These are phyloP conservation scores for Leptinotarsa texana DNA, from an alignment of 1,140 invertebrate genomes.

Conservation along the genomic window DNA sequence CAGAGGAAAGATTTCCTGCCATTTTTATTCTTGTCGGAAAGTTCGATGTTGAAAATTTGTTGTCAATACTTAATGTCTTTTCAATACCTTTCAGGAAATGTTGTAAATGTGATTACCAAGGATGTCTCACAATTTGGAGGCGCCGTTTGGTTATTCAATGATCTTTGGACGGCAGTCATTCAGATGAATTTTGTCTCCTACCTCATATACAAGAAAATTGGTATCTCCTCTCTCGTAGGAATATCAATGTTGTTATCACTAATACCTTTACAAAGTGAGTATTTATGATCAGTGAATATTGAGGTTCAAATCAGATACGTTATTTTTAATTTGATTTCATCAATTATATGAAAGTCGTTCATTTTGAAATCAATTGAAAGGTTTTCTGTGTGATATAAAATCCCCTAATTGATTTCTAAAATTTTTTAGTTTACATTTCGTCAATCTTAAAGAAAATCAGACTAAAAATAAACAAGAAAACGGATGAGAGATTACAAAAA, in stretches of 20 bases:
- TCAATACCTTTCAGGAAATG: constrained; percentile 62
- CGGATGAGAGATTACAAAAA: constrained; percentile 79
- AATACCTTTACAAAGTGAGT: constrained; percentile 79
- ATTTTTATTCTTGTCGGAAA: too few species aligned
- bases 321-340: too few species aligned
- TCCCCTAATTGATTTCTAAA: background rate
- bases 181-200: constrained; percentile 76
- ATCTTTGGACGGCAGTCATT: constrained; percentile 79
- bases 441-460: constrained; percentile 39
- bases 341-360: too few species aligned
- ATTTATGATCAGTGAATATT: background rate
- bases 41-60: too few species aligned
- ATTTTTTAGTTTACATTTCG: constrained; percentile 41
- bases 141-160: constrained; percentile 70
- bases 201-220: constrained; percentile 77
- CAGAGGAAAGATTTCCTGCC: background rate
- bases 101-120: constrained; percentile 91
- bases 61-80: too few species aligned
- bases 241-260: constrained; percentile 78
- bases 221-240: constrained; percentile 74
- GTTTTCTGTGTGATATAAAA: background rate
- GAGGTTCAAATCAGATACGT: too few species aligned
- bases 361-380: background rate
- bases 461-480: constrained; percentile 34
- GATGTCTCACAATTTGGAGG: constrained; percentile 78